Base-by-base conservation (phyloP, 2,113 vertebrate genomes). In the Spizaetus ornatus region DNA sequence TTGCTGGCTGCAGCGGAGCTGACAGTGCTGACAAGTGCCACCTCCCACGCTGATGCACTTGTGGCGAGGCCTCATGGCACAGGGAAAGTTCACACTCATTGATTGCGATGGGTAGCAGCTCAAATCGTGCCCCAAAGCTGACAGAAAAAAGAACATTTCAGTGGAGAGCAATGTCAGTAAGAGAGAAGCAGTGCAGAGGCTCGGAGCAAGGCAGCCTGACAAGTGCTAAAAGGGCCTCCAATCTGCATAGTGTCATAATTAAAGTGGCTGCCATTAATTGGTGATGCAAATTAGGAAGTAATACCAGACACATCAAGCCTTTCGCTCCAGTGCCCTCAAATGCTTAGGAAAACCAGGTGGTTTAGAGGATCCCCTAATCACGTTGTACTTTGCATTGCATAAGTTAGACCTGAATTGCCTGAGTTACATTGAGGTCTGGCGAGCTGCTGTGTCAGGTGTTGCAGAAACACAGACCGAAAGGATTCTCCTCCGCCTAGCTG, bases 221-320 rank as follows among this genome's bases (percentile, higher is more conserved):
- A 95, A 93, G 92, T 79, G 92, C 88, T 86, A 76, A 78, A 90
- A 95, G 94, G 79, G 69, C 34, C 80, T 48, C 72, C 77, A 48
- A 2, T 86, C 92, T 91, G 95, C 18, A 3, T 3, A 7, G 88
- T 78, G 94, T 92, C 80, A 27, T 78, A 53, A 61, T 91, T 67
- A 69, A 70, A 90, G 94, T 31, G 72, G 20, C 86, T 94, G 96
- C 79, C 82, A 67, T 95, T 82, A 94, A 55, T 55, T 52, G 95
- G 76, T 0, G 1, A 34, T 40, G 65, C 65, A n/a, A 71, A 48
- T 91, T 81, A 76, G 56, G 36, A 34, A 55, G 47, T 29, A 55
- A 72, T 17, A 76, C 18, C 79, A 90, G 79, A 11, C 59, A 50
- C 55, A 29, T 67, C 67, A 26, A 74, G 63, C 59, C 65, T 83